Evolutionary conservation across 64 coral and sea anemone genomes (phyloP).

Genomic region (Montipora efflorescens): DNA sequence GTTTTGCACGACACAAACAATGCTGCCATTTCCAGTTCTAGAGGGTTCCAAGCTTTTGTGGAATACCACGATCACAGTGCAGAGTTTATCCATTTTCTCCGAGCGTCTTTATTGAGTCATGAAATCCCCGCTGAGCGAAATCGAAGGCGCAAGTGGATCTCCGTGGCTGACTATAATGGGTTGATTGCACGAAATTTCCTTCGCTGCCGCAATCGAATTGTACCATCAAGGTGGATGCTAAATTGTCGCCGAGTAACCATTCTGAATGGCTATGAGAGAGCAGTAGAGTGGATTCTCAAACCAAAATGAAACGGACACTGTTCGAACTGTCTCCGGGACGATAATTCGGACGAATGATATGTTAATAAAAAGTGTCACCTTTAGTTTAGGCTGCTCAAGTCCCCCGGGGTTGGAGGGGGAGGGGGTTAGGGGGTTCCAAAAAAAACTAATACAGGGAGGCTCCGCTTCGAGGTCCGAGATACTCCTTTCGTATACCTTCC

Average conservation of each 20-base stretch:
- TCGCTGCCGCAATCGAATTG: no score
- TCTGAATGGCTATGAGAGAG: slow-evolving; percentile 10
- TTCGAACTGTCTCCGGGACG: no score
- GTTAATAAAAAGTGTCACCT: no score
- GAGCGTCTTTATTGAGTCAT: background rate
- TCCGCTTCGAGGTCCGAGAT: no score
- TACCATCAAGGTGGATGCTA: background rate
- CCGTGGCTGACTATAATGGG: no score
- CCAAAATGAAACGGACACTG: background rate
- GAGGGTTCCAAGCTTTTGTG: background rate
- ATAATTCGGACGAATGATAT: no score
- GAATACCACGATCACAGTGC: background rate
- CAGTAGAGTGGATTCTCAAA: slow-evolving; percentile 59
- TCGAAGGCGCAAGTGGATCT: background rate
- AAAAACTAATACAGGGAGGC: no score
- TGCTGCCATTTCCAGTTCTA: background rate
- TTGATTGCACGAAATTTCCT: no score
- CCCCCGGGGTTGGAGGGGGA: no score
- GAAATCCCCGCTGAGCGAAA: background rate
- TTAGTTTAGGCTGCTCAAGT: no score
- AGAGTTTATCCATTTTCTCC: slow-evolving; percentile 29
- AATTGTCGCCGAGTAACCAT: slow-evolving; percentile 41
- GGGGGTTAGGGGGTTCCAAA: no score
- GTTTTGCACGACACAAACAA: slow-evolving; percentile 21
- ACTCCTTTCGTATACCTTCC: no score